Percentiles rank a stretch among this genome's conserved stretches.
phyloP scores from a whole-genome alignment of 1,140 invertebrate genomes.

The Papilio aristodemus region DNA sequence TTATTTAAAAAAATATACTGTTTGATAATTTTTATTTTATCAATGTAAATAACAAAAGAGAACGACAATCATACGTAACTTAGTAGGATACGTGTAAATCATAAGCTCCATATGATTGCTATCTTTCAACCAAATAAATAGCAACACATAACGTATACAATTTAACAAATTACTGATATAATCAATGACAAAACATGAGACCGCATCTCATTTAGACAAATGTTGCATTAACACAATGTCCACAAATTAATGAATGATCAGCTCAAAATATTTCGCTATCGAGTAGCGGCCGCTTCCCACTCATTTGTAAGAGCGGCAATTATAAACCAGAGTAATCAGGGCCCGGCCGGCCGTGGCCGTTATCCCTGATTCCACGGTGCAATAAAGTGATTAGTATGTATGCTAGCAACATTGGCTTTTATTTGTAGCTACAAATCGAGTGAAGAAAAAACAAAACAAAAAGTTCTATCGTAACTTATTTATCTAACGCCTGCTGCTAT shows the following conservation, averaged over 20 bases:
- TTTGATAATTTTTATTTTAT: too few relatives aligned
- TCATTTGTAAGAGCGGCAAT: constrained; percentile 72
- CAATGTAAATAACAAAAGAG: too few relatives aligned
- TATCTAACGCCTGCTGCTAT: too few relatives aligned
- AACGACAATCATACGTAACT: too few relatives aligned
- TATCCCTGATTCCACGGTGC: constrained; percentile 54
- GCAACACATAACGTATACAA: background rate
- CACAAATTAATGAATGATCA: constrained; percentile 68
- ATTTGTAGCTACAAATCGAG: background rate
- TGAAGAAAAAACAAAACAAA: background rate
- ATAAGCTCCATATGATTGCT: background rate
- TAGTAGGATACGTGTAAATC: too few relatives aligned
- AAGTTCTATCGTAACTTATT: background rate
- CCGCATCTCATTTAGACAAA: constrained; percentile 54
- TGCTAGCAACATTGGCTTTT: constrained; percentile 32
- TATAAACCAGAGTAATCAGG: constrained; percentile 69
- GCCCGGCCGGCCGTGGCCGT: constrained; percentile 46
- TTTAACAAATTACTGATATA: constrained; percentile 18
- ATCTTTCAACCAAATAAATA: constrained; percentile 6
- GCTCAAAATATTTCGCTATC: constrained; percentile 67
- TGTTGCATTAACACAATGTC: constrained; percentile 67
- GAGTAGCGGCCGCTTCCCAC: constrained; percentile 52
- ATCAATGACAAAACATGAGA: constrained; percentile 29
- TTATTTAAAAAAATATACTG: too few relatives aligned
- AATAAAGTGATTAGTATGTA: constrained; percentile 69